Conservation (phyloP, 2,888 invertebrate species). For the Calameuta idolon region DNA sequence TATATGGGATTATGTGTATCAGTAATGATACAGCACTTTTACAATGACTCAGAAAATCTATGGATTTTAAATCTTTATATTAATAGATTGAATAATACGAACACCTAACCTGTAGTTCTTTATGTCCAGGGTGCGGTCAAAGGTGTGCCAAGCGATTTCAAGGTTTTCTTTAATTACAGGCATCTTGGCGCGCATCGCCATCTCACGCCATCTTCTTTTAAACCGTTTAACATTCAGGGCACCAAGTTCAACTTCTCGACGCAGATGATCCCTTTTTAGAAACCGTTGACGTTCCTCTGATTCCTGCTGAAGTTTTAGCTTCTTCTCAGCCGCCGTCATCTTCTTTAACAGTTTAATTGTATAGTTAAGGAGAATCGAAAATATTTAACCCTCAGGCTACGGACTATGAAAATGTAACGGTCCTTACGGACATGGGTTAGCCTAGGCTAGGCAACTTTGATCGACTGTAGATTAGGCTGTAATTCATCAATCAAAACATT, state of each 20-base stretch:
- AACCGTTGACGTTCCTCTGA: conserved; percentile 48
- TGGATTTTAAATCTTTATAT: background rate
- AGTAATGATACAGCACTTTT: background rate
- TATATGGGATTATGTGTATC: background rate
- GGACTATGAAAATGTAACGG: too few species aligned
- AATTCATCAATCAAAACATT: too few species aligned
- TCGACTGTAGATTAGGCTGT: too few species aligned
- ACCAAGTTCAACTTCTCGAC: conserved; percentile 63
- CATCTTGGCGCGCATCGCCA: conserved; percentile 61
- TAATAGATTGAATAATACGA: background rate
- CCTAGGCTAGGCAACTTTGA: too few species aligned
- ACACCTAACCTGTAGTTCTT: conserved; percentile 64
- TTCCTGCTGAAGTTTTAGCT: conserved; percentile 38
- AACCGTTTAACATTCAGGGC: conserved; percentile 53
- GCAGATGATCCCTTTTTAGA: conserved; percentile 55
- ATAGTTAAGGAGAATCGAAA: background rate
- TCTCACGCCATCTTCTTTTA: conserved; percentile 63
- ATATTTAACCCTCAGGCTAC: background rate
- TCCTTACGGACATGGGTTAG: too few species aligned
- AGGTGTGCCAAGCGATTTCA: conserved; percentile 65
- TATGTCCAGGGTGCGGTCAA: conserved; percentile 67
- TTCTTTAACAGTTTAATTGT: conserved; percentile 16
- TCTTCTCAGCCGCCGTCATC: conserved; percentile 40
- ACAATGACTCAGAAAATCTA: background rate
- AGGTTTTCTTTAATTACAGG: conserved; percentile 64